phyloP scores from a whole-genome alignment of 2,888 invertebrate species.

The Tetanocera ferruginea region DNA sequence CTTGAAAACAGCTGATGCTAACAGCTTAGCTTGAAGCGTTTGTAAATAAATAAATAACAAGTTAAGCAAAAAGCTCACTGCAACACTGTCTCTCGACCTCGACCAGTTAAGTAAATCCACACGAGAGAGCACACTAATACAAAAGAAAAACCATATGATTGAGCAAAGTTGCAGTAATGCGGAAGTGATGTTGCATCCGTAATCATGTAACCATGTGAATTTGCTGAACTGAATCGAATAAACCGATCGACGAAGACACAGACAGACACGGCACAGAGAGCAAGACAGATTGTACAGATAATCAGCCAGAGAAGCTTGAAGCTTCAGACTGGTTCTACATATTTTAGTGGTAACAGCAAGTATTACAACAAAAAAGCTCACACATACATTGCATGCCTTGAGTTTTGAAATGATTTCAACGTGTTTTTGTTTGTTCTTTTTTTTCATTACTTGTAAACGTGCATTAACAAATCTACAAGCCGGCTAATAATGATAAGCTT shows the following conservation, averaged over 20 bases:
- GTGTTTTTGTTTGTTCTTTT: constrained; percentile 41
- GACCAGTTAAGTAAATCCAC: background rate
- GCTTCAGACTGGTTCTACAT: background rate
- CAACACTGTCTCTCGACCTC: too few relatives aligned
- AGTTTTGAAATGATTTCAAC: too few relatives aligned
- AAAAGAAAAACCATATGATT: constrained; percentile 31
- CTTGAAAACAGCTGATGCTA: background rate
- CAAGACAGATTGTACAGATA: background rate
- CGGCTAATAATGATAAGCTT: background rate
- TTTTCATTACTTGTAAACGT: constrained; percentile 61
- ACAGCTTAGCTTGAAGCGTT: background rate
- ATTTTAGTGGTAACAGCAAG: background rate
- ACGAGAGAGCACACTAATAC: constrained; percentile 22
- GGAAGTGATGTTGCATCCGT: constrained; percentile 47
- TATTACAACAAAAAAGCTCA: background rate
- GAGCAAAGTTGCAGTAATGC: constrained; percentile 49
- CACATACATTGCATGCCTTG: too few relatives aligned
- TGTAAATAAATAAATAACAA: background rate
- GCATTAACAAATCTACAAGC: constrained; percentile 48
- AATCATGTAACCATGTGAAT: constrained; percentile 42
- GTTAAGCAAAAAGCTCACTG: background rate
- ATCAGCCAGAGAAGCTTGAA: background rate
- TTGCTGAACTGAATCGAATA: constrained; percentile 9
- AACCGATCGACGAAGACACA: background rate
- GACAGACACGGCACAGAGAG: background rate